These are phyloP conservation scores for Lobophora halterata DNA, from an alignment of 2,888 invertebrate genomes.

Conservation along the genomic window DNA sequence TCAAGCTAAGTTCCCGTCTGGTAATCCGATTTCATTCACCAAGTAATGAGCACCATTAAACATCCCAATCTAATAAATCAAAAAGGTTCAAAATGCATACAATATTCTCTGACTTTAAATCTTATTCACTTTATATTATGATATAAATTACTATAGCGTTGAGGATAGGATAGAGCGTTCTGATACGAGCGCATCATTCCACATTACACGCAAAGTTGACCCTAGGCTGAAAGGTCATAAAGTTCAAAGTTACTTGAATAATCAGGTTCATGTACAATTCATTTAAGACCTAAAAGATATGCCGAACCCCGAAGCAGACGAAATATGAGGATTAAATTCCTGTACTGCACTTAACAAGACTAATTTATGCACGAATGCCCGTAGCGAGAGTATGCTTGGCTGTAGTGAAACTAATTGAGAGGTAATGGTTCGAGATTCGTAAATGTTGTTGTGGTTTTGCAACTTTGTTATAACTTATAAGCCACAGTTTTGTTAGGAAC, in stretches of 20 bases:
- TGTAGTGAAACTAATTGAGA: conserved; percentile 76
- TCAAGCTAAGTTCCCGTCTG: conserved; percentile 58
- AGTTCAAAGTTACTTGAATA: conserved; percentile 46
- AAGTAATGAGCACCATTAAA: conserved; percentile 73
- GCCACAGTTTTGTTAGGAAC: conserved; percentile 9
- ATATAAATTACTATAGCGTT: no score
- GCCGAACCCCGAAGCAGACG: conserved; percentile 71
- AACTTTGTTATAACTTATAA: conserved; percentile 20
- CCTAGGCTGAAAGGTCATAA: conserved; percentile 34
- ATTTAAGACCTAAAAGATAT: conserved; percentile 73
- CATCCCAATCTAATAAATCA: conserved; percentile 36
- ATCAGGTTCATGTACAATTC: conserved; percentile 47
- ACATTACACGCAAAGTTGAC: conserved; percentile 41
- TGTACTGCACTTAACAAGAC: conserved; percentile 78
- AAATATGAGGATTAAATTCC: conserved; percentile 81
- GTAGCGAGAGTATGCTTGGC: conserved; percentile 49
- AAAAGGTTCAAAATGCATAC: conserved; percentile 29
- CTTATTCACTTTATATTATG: no score
- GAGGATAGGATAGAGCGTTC: conserved; percentile 10
- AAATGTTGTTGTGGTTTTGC: conserved; percentile 43
- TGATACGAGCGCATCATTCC: conserved; percentile 4
- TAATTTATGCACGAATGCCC: conserved; percentile 73
- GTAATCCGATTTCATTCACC: conserved; percentile 71
- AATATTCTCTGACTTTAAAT: no score
- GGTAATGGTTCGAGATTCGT: conserved; percentile 64